Base-by-base conservation (phyloP, 2,113 vertebrate genomes). In the Megaceryle torquata region DNA sequence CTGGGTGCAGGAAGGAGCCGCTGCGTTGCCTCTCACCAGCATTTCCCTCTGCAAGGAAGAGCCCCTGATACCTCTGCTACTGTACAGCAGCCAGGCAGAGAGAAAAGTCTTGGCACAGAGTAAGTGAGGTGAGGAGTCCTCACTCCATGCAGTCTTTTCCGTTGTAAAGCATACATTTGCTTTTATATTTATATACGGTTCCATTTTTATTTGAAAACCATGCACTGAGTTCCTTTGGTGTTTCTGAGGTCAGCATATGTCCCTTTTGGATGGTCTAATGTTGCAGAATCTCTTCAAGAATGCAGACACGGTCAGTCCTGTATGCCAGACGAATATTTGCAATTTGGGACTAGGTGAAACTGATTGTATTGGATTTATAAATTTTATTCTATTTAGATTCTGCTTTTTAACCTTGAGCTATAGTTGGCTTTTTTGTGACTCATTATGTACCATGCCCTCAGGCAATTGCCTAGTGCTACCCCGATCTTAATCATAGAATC, bases 361-460 rank as follows among this genome's bases (percentile, higher is more conserved):
- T 85, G 54, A 53, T 72, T 76, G 83, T 80, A 82, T 44, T 61
- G 5, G 43, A 61, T 67, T 81, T 71, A 39, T 48, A 51, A 35
- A 50, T 89, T 89, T 81, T 80, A 54, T 86, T 81, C 57, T 71
- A 37, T 41, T 89, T 65, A 70, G 25, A 53, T 75, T 74, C 41
- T 67, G 51, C 26, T 89, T 84, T 89, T 61, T 64, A 82, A 94
- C 51, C 69, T 84, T 91, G 70, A 72, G 71, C 37, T 70, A 15
- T 3, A 76, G 61, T 46, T 90, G 65, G 70, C 69, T 50, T 56
- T 84, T 89, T 84, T 43, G 37, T 93, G 56, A 69, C 75, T 94
- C 41, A 51, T 63, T 82, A 68, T 46, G n/a, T 56, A 39, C 7
- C 1, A 28, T 68, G 60, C 31, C 81, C 70, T 87, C 84, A 81